phyloP scores from a whole-genome alignment of 2,888 invertebrate species.

The Drosophila kanekoi region DNA sequence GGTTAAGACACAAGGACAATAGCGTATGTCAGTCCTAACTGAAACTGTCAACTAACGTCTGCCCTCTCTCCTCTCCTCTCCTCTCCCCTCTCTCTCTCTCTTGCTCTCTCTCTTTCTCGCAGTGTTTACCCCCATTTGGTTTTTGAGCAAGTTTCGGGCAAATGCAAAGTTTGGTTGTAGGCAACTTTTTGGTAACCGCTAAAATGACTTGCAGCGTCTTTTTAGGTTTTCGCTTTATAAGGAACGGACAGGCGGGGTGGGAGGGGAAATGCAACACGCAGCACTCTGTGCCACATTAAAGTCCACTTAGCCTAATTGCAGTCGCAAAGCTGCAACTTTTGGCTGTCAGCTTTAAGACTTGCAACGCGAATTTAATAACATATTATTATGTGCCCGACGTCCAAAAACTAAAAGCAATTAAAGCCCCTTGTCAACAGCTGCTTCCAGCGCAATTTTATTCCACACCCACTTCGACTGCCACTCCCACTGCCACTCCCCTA shows the following conservation, averaged over 20 bases:
- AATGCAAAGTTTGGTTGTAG: slow-evolving; percentile 70
- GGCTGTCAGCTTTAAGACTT: slow-evolving; percentile 46
- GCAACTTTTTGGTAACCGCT: slow-evolving; percentile 59
- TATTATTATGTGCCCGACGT: slow-evolving; percentile 40
- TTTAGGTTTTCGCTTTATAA: slow-evolving; percentile 10
- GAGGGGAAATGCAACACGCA: background rate
- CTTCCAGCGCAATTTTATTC: slow-evolving; percentile 16
- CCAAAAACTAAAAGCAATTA: slow-evolving; percentile 70
- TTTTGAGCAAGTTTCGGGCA: slow-evolving; percentile 40
- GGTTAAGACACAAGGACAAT: slow-evolving; percentile 21
- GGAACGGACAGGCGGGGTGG: too few relatives aligned
- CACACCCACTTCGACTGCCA: background rate
- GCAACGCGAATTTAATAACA: slow-evolving; percentile 53
- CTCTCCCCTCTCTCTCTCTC: background rate
- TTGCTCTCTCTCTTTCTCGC: background rate
- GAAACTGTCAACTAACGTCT: slow-evolving; percentile 68
- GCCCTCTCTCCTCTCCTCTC: background rate
- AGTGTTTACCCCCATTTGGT: background rate
- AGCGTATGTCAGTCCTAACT: slow-evolving; percentile 23
- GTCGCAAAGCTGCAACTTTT: slow-evolving; percentile 34
- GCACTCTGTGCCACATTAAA: slow-evolving; percentile 67
- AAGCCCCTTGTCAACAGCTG: slow-evolving; percentile 69
- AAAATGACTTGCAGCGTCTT: slow-evolving; percentile 69
- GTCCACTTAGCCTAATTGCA: slow-evolving; percentile 77
- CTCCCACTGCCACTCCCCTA: background rate